Percentiles rank a stretch among this genome's conserved stretches.
phyloP scores from a whole-genome alignment of 2,113 vertebrate species.

The Prunella himalayana region DNA sequence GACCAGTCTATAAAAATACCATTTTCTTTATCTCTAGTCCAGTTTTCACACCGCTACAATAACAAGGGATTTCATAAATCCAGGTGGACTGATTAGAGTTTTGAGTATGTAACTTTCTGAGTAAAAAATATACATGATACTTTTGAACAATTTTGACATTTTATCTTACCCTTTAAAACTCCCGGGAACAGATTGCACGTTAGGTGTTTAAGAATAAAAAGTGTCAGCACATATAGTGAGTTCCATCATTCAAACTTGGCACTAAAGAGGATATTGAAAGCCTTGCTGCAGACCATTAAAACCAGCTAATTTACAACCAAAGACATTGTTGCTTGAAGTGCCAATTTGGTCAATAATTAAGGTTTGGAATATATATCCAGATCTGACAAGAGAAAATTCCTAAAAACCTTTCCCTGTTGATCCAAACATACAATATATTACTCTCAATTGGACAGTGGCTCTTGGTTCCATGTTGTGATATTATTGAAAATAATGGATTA shows the following conservation, averaged over 20 bases:
- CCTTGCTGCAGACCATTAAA: conserved; percentile 63
- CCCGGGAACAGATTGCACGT: conserved; percentile 50
- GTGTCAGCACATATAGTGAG: conserved; percentile 64
- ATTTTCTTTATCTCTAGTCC: conserved; percentile 67
- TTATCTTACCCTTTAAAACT: conserved; percentile 75
- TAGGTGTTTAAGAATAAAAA: conserved; percentile 70
- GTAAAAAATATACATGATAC: conserved; percentile 69
- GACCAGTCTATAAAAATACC: conserved; percentile 70
- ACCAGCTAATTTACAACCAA: conserved; percentile 58
- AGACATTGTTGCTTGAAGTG: conserved; percentile 37
- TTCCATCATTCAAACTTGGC: conserved; percentile 68
- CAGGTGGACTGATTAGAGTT: conserved; percentile 72
- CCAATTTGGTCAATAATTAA: conserved; percentile 58
- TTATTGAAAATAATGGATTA: conserved; percentile 19
- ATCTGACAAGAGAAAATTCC: conserved; percentile 17
- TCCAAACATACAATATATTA: conserved; percentile 1
- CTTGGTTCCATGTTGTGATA: background rate
- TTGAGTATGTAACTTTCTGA: conserved; percentile 70
- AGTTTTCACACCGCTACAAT: conserved; percentile 55
- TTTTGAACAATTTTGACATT: conserved; percentile 75
- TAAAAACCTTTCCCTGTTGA: conserved; percentile 38
- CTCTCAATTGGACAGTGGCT: background rate
- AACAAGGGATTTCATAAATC: conserved; percentile 67
- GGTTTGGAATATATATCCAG: background rate
- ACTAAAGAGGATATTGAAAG: conserved; percentile 62